A percentile compares a stretch with the other conserved stretches of the same genome.
Conservation (phyloP, 2,797 vertebrate species). For the Lutjanus campechanus region DNA sequence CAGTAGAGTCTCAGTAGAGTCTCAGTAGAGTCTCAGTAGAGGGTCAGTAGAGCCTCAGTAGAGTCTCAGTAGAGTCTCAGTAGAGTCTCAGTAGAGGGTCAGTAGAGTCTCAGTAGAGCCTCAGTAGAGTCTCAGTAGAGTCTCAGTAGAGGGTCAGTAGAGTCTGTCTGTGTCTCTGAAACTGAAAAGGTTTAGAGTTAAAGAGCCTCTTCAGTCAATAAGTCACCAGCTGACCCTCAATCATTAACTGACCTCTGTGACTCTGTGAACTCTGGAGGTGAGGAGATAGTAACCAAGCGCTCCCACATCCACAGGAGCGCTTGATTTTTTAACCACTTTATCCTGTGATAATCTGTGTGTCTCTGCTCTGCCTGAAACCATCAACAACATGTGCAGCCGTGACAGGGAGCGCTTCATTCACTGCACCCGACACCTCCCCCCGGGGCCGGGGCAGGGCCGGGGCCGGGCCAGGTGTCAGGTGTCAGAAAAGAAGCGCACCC, state of each 20-base stretch:
- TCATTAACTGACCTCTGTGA: conserved; percentile 57
- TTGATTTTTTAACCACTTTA: neutral
- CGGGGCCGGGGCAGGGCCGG: accelerated
- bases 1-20: no score
- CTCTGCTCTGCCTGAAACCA: neutral
- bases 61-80: no score
- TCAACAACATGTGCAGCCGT: conserved; percentile 10
- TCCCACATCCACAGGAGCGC: conserved; percentile 6
- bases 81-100: no score
- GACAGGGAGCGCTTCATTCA: conserved; percentile 11
- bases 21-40: no score
- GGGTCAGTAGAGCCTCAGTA: no score
- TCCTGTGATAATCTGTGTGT: neutral
- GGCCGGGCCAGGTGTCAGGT: conserved; percentile 8
- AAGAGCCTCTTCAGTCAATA: conserved; percentile 46
- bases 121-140: neutral
- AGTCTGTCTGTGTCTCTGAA: conserved; percentile 12
- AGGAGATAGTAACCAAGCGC: conserved; percentile 8
- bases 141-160: no score
- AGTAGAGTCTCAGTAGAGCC: neutral
- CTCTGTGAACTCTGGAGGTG: conserved; percentile 8
- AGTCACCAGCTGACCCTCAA: conserved; percentile 54
- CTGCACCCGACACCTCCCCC: neutral
- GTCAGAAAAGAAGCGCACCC: conserved; percentile 2
- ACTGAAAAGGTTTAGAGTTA: neutral